A percentile compares a stretch with the other conserved stretches of the same genome.
phyloP scores from a whole-genome alignment of 2,797 vertebrate species.

The Lemur catta region DNA sequence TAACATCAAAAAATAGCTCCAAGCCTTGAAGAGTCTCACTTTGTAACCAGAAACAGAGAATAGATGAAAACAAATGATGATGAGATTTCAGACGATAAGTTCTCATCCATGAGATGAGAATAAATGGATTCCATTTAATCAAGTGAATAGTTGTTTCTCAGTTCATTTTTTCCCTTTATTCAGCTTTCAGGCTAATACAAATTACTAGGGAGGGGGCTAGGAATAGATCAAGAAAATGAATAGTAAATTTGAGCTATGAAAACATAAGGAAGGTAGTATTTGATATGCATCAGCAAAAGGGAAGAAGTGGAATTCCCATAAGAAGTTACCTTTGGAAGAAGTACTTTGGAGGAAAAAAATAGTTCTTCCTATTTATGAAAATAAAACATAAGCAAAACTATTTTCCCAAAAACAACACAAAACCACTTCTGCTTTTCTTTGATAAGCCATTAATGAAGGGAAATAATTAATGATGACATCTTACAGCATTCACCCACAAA shows the following conservation, averaged over 20 bases:
- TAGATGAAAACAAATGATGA: conserved; percentile 56
- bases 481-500: not conserved
- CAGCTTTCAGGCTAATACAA: conserved; percentile 42
- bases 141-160: conserved; percentile 53
- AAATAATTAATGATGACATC: conserved; percentile 1
- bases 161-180: conserved; percentile 43
- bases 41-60: not conserved
- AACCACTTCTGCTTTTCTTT: conserved; percentile 1
- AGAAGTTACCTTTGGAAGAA: conserved; percentile 2
- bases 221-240: not conserved
- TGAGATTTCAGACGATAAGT: conserved; percentile 47
- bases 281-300: not conserved
- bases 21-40: conserved; percentile 43
- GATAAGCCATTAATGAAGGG: conserved; percentile 14
- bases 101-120: conserved; percentile 44
- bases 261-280: not conserved
- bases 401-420: not conserved
- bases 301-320: not conserved
- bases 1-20: conserved; percentile 31
- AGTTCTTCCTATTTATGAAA: not conserved
- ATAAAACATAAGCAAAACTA: not conserved
- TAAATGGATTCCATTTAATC: conserved; percentile 48
- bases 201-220: not conserved
- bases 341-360: not conserved
- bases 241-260: not conserved